phyloP scores from a whole-genome alignment of 2,797 vertebrate genomes.

The Ctenochaetus hawaiiensis region DNA sequence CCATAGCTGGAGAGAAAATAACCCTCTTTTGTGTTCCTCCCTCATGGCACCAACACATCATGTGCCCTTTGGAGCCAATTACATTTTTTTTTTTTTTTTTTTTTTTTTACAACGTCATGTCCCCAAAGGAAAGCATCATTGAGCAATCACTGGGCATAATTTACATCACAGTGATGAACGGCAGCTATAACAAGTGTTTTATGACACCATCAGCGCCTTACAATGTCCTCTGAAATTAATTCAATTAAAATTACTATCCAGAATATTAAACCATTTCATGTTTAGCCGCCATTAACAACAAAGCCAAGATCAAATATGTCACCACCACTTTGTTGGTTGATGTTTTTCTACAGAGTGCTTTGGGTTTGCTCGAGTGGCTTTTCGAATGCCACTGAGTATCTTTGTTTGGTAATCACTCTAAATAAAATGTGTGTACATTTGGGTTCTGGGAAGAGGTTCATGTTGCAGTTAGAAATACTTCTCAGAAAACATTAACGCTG shows the following conservation, averaged over 20 bases:
- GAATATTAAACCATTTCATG: slow-evolving; percentile 90
- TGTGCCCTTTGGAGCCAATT: slow-evolving; percentile 86
- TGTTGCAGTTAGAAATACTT: slow-evolving; percentile 29
- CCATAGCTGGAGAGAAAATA: slow-evolving; percentile 61
- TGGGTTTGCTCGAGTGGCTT: slow-evolving; percentile 31
- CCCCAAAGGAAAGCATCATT: slow-evolving; percentile 83
- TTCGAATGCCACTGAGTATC: slow-evolving; percentile 21
- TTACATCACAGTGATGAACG: slow-evolving; percentile 89
- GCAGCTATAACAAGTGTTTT: slow-evolving; percentile 87
- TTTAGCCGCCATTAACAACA: slow-evolving; percentile 88
- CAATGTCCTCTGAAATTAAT: slow-evolving; percentile 94
- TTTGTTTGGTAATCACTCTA: slow-evolving; percentile 35
- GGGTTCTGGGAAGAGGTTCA: slow-evolving; percentile 21
- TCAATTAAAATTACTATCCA: slow-evolving; percentile 94
- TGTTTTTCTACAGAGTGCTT: slow-evolving; percentile 43
- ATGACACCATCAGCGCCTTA: slow-evolving; percentile 94
- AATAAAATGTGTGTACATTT: slow-evolving; percentile 23
- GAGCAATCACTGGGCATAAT: slow-evolving; percentile 85
- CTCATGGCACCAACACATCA: slow-evolving; percentile 69
- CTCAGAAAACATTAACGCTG: slow-evolving; percentile 35
- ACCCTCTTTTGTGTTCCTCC: slow-evolving; percentile 69
- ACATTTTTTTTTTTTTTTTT: slow-evolving; percentile 69
- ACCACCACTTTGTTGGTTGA: slow-evolving; percentile 55
- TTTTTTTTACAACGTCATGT: slow-evolving; percentile 77
- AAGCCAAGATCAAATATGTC: slow-evolving; percentile 58